Evolutionary conservation across 1,140 invertebrate species (phyloP).

Genomic region (Ooceraea biroi): DNA sequence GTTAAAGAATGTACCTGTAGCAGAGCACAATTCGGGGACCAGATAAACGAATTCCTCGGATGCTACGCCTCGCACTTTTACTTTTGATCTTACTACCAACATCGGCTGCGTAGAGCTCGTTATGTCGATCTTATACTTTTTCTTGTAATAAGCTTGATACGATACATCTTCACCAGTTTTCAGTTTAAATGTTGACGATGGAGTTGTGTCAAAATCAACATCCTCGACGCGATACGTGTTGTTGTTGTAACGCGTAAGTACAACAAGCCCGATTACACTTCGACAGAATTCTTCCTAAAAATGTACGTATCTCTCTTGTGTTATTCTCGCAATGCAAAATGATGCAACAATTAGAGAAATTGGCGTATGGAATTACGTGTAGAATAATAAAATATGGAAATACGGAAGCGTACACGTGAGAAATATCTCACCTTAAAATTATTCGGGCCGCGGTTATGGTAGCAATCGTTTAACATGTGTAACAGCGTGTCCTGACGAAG

Average conservation of each 20-base stretch:
- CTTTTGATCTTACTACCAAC: conserved; percentile 88
- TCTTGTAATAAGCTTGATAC: conserved; percentile 93
- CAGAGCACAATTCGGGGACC: conserved; percentile 91
- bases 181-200: conserved; percentile 90
- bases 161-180: conserved; percentile 87
- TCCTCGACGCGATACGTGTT: conserved; percentile 93
- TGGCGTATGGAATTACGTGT: too few species aligned
- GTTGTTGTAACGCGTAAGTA: conserved; percentile 91
- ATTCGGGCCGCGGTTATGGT: background rate
- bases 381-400: background rate
- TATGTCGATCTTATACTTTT: conserved; percentile 89
- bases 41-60: conserved; percentile 88
- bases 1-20: conserved; percentile 88
- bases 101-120: conserved; percentile 88
- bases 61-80: conserved; percentile 88
- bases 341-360: too few species aligned
- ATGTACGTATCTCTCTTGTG: conserved; percentile 37
- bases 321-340: conserved; percentile 6
- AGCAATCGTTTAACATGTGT: conserved; percentile 88
- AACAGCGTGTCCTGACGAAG: conserved; percentile 88
- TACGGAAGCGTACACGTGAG: background rate
- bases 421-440: conserved; percentile 34
- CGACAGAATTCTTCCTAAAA: conserved; percentile 83
- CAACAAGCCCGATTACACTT: conserved; percentile 87
- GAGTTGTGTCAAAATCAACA: conserved; percentile 91